Base-by-base conservation (phyloP, 1,140 invertebrate genomes). In the Brachionus asplanchnoidis region DNA sequence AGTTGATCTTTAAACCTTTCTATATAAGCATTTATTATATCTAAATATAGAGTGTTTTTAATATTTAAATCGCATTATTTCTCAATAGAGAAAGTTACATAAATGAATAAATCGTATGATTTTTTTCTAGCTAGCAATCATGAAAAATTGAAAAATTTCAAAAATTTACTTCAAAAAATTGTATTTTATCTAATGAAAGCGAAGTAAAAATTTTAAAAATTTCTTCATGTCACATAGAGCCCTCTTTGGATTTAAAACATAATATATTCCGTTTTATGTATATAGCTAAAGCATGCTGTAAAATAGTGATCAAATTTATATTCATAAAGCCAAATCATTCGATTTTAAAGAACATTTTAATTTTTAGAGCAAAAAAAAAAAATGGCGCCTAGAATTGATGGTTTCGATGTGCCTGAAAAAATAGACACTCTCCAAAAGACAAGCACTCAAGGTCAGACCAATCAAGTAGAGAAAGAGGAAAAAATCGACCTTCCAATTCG, bases 401-500 rank as follows among this genome's bases (percentile, higher is more conserved):
- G 17, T 4, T 50, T 46, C 70, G 11, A 73, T 73, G 70, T 73
- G 70, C 36, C 70, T 78, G 75, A 36, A 20, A 50, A 28, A 14
- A 20, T 46, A 12, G 75, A 28, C n/a, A 12, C 40, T 78, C 42
- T 40, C 3, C 26, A 40, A 68, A 68, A 32, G 32, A 32, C 23
- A 78, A 56, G 36, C 75, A 78, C 28, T 28, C 75, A 46, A 28
- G 40, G 12, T 4, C 20, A 60, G 20, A 60, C 8, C 3, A 60
- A 90, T 99, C 99, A 89, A 93, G 92, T 85, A 93, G 96, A 88
- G 98, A 95, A 91, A 95, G 97, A 83, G 94, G 99, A 92, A 97
- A 97, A 9, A 91, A 98, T 56, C 93, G 92, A 86, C 93, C 94
- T 86, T 99, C 99, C 93, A 87, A 93, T 96, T 32, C 96, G 98